Base-by-base conservation (phyloP, 1,140 invertebrate genomes). In the Pogonognathellus flavescens region DNA sequence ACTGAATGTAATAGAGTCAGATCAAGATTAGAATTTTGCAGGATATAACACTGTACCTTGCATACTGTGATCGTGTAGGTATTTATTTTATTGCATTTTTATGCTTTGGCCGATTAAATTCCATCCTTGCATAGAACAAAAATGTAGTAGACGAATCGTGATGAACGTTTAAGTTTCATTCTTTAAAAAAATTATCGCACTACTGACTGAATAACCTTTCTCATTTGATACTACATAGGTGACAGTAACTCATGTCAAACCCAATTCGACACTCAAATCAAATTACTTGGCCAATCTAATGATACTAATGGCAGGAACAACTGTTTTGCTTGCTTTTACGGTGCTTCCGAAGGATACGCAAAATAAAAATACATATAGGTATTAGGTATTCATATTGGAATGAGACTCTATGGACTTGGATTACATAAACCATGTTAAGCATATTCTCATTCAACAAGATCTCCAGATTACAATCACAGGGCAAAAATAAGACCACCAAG, bases 241-340 rank as follows among this genome's bases (percentile, higher is more conserved):
- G 31, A 76, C 10, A 16, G 41, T 76, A 50, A 76, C n/a, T 50
- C 70, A 76, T n/a, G 70, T 76, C 70, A 50, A 6, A 50, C 31
- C 41, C 31, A 76, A 50, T 76, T 50, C 70, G 70, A 76, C 31
- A n/a, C 70, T 76, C 41, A 18, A 41, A 76, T 76, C 70, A 76
- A 76, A 50, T 76, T 76, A 76, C 31, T 3, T 8, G n/a, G 18
- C 3, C 4, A 60, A 60, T 60, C 18, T 22, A 60, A 60, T 60
- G 59, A 60, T 13, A 31, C 66, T 70, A 13, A 25, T 25, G 20
- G 60, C 6, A 70, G 11, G 13, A 57, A 13, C 14, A 0, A 70
- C 14, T 13, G 22, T 70, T 60, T 60, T 66, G 20, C 22, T 20
- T 7, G 18, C 18, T 70, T 22, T 11, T 22, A 11, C 11, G 9